These are phyloP conservation scores for Lineus longissimus DNA, from an alignment of 1,140 invertebrate species.

Conservation along the genomic window DNA sequence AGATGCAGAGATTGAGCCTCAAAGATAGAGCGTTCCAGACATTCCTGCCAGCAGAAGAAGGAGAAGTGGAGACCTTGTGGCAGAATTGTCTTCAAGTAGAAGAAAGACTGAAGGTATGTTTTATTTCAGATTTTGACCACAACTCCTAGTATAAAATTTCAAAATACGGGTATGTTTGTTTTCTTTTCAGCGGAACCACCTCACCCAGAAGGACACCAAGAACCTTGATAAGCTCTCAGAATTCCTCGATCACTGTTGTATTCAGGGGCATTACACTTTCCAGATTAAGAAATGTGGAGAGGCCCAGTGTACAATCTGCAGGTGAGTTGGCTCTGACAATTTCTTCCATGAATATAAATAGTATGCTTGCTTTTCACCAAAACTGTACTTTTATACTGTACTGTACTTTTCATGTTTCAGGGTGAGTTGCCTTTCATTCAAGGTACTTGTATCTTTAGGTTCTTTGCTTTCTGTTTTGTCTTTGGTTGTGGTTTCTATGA, in stretches of 20 bases:
- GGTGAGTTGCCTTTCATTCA: too few species aligned
- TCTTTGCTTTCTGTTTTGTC: too few species aligned
- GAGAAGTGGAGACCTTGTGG: conserved; percentile 2
- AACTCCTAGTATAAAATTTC: neutral
- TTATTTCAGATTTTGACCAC: neutral
- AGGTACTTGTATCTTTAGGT: too few species aligned
- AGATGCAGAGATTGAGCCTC: neutral
- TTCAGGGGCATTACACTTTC: neutral
- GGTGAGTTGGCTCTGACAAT: neutral
- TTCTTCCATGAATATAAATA: too few species aligned
- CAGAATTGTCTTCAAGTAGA: neutral
- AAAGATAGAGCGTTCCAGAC: conserved; percentile 6
- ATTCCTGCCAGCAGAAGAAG: neutral
- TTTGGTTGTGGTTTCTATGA: too few species aligned
- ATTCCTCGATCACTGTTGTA: conserved; percentile 4
- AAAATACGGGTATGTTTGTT: neutral
- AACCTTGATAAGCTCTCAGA: neutral
- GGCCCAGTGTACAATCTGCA: neutral
- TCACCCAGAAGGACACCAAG: conserved; percentile 4
- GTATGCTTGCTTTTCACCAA: neutral
- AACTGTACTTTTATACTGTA: neutral
- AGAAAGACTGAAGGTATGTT: neutral
- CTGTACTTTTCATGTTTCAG: neutral
- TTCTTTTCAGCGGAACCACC: conserved; percentile 3
- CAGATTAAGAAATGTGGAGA: conserved; percentile 6